Evolutionary conservation across 2,888 invertebrate species (phyloP).

Genomic region (Platycheirus rosarum): DNA sequence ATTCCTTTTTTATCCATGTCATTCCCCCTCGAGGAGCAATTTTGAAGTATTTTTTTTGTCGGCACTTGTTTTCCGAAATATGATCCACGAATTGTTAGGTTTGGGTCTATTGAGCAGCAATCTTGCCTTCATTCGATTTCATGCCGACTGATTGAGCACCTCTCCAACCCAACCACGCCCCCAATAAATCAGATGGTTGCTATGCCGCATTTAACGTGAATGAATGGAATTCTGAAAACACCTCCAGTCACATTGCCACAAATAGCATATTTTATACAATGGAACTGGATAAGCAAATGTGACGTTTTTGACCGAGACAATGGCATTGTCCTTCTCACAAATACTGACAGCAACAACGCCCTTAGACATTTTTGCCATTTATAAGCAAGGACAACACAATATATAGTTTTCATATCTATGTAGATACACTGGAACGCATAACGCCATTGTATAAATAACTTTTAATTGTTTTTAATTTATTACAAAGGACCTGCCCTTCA

Average conservation of each 20-base stretch:
- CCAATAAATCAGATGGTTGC: slow-evolving; percentile 1
- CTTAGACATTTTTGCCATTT: neutral
- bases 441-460: slow-evolving; percentile 19
- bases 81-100: neutral
- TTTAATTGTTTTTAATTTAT: slow-evolving; percentile 72
- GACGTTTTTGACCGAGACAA: slow-evolving; percentile 26
- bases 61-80: slow-evolving; percentile 7
- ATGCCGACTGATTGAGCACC: slow-evolving; percentile 16
- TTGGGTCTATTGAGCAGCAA: neutral
- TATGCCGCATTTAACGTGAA: neutral
- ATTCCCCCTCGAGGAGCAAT: neutral
- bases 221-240: slow-evolving; percentile 9
- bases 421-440: too few species aligned
- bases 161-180: neutral
- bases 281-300: slow-evolving; percentile 12
- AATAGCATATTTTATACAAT: neutral
- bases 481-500: slow-evolving; percentile 60
- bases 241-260: neutral
- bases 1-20: too few species aligned
- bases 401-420: too few species aligned
- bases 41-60: slow-evolving; percentile 7
- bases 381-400: neutral
- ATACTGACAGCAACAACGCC: slow-evolving; percentile 1
- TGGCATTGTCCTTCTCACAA: slow-evolving; percentile 16
- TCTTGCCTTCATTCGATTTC: neutral